phyloP scores from a whole-genome alignment of 2,888 invertebrate genomes.

The Agonopterix arenella region DNA sequence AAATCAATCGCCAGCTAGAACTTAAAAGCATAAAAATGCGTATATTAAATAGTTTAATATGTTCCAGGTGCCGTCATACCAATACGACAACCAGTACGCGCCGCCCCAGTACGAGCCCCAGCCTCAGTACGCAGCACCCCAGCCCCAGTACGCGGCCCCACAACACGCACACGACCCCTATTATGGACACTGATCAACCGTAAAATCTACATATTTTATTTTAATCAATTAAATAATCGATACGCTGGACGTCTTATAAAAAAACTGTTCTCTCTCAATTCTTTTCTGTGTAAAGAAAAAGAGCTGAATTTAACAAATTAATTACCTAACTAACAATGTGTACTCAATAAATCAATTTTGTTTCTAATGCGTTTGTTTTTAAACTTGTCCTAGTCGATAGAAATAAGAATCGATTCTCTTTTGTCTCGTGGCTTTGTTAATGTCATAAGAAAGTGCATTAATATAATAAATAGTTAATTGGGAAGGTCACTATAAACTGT shows the following conservation, averaged over 20 bases:
- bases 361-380: not conserved
- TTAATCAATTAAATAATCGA: constrained; percentile 7
- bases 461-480: constrained; percentile 72
- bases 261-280: constrained; percentile 22
- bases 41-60: no score
- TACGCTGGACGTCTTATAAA: constrained; percentile 14
- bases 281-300: constrained; percentile 26
- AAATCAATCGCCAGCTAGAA: no score
- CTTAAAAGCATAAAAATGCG: no score
- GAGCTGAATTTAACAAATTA: constrained; percentile 5
- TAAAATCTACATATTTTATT: constrained; percentile 4
- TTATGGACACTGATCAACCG: constrained; percentile 40
- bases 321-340: not conserved
- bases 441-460: constrained; percentile 73
- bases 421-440: constrained; percentile 19
- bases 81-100: constrained; percentile 1
- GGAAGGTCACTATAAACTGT: constrained; percentile 60
- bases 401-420: not conserved
- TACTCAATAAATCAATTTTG: not conserved
- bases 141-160: constrained; percentile 7
- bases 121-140: constrained; percentile 7
- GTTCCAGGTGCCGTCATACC: constrained; percentile 9
- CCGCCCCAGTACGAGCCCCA: constrained; percentile 7
- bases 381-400: not conserved
- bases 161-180: constrained; percentile 46